Conservation (phyloP, 92 coral and sea anemone genomes). For the Galaxea fascicularis region DNA sequence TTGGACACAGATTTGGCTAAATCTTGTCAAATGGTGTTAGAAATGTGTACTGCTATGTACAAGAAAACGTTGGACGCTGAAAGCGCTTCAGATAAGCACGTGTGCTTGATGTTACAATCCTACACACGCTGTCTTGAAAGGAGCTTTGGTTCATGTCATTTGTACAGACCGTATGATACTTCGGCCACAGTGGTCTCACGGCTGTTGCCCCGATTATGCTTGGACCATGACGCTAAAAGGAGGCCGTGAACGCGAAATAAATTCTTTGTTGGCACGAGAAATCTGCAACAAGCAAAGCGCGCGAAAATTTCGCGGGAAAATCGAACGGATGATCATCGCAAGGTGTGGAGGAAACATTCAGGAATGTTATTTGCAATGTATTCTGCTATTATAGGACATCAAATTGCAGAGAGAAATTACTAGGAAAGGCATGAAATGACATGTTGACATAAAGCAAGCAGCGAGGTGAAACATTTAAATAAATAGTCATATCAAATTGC, state of each 20-base stretch:
- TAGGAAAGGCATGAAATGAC: background rate
- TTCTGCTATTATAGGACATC: background rate
- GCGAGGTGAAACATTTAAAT: background rate
- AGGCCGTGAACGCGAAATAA: background rate
- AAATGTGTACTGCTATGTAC: slow-evolving; percentile 24
- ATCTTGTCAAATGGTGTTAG: slow-evolving; percentile 19
- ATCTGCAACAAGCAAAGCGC: background rate
- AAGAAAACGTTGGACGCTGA: slow-evolving; percentile 4
- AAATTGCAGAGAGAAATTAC: background rate
- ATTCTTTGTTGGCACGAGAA: background rate
- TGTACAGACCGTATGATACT: background rate
- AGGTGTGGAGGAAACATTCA: background rate
- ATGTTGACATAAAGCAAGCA: background rate
- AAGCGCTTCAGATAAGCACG: slow-evolving; percentile 18
- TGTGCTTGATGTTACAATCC: slow-evolving; percentile 14
- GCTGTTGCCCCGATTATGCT: slow-evolving; percentile 16
- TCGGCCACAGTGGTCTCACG: slow-evolving; percentile 17
- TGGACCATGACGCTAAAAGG: background rate
- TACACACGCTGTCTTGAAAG: slow-evolving; percentile 24
- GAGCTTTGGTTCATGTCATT: background rate
- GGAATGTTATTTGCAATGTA: background rate
- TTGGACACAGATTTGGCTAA: slow-evolving; percentile 1
- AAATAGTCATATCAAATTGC: background rate
- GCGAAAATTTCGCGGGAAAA: slow-evolving; percentile 7
- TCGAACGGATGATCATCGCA: background rate